These are phyloP conservation scores for Neosilurus mollespiculum DNA, from an alignment of 2,797 vertebrate genomes.

Conservation along the genomic window DNA sequence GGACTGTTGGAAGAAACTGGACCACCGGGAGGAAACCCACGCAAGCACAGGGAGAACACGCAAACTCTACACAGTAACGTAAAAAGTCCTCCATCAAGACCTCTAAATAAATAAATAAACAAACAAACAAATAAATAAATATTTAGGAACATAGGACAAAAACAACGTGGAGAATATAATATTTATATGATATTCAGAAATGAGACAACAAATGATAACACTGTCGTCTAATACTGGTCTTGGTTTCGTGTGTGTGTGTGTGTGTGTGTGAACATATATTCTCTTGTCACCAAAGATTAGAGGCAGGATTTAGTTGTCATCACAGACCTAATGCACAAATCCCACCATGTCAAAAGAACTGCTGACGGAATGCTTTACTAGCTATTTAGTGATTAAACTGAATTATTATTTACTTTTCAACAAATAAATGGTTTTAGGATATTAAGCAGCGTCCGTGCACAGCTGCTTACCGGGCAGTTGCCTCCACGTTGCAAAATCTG, in stretches of 20 bases:
- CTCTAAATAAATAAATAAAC: neutral
- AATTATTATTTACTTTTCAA: conserved; percentile 52
- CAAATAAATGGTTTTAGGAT: conserved; percentile 52
- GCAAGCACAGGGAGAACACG: no score
- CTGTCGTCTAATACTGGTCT: neutral
- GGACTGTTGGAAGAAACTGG: no score
- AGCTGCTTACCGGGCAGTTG: conserved; percentile 17
- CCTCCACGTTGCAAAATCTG: conserved; percentile 39
- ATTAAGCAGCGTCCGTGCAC: conserved; percentile 33
- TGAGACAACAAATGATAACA: neutral
- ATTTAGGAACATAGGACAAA: neutral
- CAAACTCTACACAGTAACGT: no score
- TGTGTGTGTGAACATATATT: conserved; percentile 29
- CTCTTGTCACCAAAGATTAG: conserved; percentile 52
- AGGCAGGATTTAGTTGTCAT: conserved; percentile 56
- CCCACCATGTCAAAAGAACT: conserved; percentile 46
- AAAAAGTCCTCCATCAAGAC: neutral
- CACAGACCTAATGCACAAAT: conserved; percentile 50
- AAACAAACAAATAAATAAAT: no score
- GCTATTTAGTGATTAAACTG: conserved; percentile 47
- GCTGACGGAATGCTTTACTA: conserved; percentile 52
- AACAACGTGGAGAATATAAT: neutral
- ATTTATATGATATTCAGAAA: neutral
- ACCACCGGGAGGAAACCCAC: no score
- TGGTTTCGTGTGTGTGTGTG: neutral